Percentiles rank a stretch among this genome's conserved stretches.
These are phyloP conservation scores for Xenopus petersii DNA, from an alignment of 2,797 vertebrate genomes.

Conservation along the genomic window DNA sequence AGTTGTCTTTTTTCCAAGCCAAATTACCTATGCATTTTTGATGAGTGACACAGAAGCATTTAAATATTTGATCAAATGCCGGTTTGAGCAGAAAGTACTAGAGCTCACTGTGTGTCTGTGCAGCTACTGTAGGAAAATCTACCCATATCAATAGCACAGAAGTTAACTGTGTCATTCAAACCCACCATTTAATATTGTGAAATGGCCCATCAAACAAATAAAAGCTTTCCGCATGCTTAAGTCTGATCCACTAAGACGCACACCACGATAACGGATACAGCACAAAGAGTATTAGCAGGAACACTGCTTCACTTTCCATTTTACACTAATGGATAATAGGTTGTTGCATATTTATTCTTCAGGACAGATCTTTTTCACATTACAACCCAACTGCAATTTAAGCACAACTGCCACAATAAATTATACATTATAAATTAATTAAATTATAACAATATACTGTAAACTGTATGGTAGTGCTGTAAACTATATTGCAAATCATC, in stretches of 20 bases:
- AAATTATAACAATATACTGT: too few relatives aligned
- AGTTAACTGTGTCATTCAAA: constrained; percentile 10
- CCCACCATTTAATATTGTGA: constrained; percentile 16
- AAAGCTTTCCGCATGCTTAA: neutral
- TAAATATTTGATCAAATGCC: constrained; percentile 30
- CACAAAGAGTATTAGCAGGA: neutral
- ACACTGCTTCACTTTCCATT: constrained; percentile 13
- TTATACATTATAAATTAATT: neutral
- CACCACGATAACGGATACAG: constrained; percentile 17
- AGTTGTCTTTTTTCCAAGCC: too few relatives aligned
- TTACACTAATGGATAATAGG: neutral
- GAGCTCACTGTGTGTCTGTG: neutral
- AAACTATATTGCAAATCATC: too few relatives aligned
- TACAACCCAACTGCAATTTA: constrained; percentile 11
- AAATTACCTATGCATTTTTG: neutral
- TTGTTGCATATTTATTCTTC: neutral
- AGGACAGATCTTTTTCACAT: neutral
- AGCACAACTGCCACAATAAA: neutral
- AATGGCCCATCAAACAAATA: constrained; percentile 16
- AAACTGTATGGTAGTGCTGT: too few relatives aligned
- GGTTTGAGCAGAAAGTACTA: neutral
- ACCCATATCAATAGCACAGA: constrained; percentile 10
- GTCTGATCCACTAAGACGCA: neutral
- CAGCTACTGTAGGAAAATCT: constrained; percentile 9
- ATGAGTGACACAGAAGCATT: neutral